These are phyloP conservation scores for Aphelenchoides fujianensis DNA, from an alignment of 1,140 invertebrate species.

Conservation along the genomic window DNA sequence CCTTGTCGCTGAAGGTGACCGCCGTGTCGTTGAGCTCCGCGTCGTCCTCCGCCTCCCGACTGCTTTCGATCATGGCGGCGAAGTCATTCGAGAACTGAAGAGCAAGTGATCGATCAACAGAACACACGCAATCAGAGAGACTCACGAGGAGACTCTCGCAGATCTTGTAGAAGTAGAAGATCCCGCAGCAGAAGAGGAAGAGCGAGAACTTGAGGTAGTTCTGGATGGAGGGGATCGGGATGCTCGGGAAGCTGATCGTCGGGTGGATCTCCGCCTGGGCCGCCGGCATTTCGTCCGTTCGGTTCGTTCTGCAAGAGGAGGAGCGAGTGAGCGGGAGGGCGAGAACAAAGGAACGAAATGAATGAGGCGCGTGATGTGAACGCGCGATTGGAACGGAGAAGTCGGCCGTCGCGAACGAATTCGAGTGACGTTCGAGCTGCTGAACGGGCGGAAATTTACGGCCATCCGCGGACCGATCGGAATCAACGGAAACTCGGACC, in stretches of 20 bases:
- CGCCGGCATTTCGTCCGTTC: not conserved
- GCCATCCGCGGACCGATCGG: no score
- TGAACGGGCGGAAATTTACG: no score
- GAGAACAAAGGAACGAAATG: no score
- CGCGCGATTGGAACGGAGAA: not conserved
- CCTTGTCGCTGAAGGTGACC: slow-evolving; percentile 25
- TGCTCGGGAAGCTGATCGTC: not conserved
- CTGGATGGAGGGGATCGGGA: slow-evolving; percentile 30
- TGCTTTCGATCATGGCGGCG: not conserved
- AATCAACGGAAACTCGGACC: no score
- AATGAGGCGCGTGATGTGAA: not conserved
- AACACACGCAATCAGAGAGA: not conserved
- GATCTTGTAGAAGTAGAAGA: slow-evolving; percentile 27
- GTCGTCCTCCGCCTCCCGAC: not conserved
- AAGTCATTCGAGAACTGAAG: slow-evolving; percentile 12
- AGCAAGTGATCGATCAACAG: not conserved
- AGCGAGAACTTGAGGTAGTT: slow-evolving; percentile 26
- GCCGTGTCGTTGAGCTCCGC: not conserved
- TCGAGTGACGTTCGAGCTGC: no score
- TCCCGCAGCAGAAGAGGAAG: slow-evolving; percentile 23
- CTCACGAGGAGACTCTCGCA: slow-evolving; percentile 15
- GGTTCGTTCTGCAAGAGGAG: not conserved
- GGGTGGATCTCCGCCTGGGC: not conserved
- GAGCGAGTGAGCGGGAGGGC: no score
- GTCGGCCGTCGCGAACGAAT: not conserved